Percentiles rank a stretch among this genome's conserved stretches.
Conservation (phyloP, 2,113 vertebrate genomes). For the Apteryx mantelli region DNA sequence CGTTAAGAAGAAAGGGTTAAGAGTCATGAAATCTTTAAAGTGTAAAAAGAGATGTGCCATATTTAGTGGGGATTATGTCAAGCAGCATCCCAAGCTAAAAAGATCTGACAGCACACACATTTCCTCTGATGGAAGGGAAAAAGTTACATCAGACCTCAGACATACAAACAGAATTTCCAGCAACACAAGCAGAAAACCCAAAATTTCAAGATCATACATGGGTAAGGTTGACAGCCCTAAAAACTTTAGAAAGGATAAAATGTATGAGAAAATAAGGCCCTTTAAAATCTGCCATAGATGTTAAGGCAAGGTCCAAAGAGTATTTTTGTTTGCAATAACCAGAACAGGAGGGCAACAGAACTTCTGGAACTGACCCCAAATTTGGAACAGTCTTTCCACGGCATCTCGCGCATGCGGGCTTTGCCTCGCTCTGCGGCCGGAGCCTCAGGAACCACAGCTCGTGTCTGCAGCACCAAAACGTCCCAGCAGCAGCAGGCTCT, state of each 20-base stretch:
- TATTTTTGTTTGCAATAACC: not conserved
- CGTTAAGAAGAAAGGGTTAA: not conserved
- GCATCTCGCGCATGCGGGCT: not conserved
- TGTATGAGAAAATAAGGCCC: not conserved
- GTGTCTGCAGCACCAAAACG: too few relatives aligned
- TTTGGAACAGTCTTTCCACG: not conserved
- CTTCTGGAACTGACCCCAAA: not conserved
- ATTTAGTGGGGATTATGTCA: constrained; percentile 27
- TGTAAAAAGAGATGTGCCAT: not conserved
- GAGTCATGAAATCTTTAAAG: constrained; percentile 32
- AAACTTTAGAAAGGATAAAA: fast-evolving
- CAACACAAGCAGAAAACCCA: not conserved
- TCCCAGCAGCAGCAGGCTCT: not conserved
- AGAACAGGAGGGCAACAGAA: not conserved
- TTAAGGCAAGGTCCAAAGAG: not conserved
- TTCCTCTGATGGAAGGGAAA: not conserved
- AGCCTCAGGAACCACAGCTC: not conserved
- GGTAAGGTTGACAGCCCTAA: not conserved
- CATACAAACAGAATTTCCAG: not conserved
- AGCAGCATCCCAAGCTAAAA: constrained; percentile 8
- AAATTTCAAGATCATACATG: fast-evolving
- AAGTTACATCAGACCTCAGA: not conserved
- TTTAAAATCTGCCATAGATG: not conserved
- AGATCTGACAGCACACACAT: not conserved
- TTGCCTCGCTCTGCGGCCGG: not conserved